Conservation (phyloP, 2,888 invertebrate genomes). For the Onthophagus sagittarius region DNA sequence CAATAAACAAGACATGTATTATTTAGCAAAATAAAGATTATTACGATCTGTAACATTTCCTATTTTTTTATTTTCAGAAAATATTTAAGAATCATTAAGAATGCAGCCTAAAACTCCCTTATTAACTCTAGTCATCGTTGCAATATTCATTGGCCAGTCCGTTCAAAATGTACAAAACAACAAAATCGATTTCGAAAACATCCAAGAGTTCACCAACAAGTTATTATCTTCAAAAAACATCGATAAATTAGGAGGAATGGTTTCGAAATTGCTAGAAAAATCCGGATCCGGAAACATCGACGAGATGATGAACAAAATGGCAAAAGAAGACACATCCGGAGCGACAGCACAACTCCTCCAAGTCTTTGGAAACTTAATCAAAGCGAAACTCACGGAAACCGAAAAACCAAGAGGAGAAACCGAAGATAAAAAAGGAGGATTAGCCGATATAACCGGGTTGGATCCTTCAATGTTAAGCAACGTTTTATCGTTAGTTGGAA, state of each 20-base stretch:
- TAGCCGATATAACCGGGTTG: slow-evolving; percentile 45
- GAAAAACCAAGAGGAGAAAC: slow-evolving; percentile 20
- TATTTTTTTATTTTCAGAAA: too few species aligned
- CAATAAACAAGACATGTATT: too few species aligned
- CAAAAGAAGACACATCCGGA: slow-evolving; percentile 35
- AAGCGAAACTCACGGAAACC: slow-evolving; percentile 5
- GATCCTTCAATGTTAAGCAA: slow-evolving; percentile 58
- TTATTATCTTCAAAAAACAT: background rate
- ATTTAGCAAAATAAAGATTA: too few species aligned
- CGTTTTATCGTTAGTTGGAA: slow-evolving; percentile 55
- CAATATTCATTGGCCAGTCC: slow-evolving; percentile 3
- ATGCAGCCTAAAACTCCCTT: background rate
- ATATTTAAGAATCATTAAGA: too few species aligned
- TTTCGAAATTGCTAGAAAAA: background rate
- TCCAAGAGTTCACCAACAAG: background rate
- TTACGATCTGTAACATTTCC: too few species aligned
- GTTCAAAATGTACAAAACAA: background rate
- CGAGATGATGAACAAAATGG: background rate
- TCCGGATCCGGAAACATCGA: background rate
- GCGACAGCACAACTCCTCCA: slow-evolving; percentile 52
- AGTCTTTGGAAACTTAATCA: slow-evolving; percentile 40
- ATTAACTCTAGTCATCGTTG: slow-evolving; percentile 5
- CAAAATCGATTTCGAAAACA: background rate
- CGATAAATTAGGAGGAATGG: slow-evolving; percentile 5
- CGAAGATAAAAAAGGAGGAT: slow-evolving; percentile 17